These are phyloP conservation scores for Caenorhabditis sp. DNA, from an alignment of 2,888 invertebrate genomes.

Conservation along the genomic window DNA sequence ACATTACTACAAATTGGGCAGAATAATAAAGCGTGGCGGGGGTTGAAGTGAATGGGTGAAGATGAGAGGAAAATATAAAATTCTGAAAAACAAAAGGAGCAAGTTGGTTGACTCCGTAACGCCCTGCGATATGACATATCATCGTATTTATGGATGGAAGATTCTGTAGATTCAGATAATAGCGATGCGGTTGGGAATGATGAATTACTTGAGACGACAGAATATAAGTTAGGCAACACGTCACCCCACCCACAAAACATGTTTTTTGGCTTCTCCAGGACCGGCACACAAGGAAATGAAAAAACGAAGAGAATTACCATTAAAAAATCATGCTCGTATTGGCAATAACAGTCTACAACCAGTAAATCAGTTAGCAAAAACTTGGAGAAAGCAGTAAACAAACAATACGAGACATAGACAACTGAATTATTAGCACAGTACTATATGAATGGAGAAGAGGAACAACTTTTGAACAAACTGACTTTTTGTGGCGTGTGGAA, in stretches of 20 bases:
- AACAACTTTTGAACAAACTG: neutral
- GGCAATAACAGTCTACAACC: no score
- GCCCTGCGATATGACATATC: no score
- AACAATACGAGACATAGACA: conserved; percentile 10
- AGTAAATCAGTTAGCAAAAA: no score
- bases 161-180: conserved; percentile 46
- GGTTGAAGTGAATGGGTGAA: neutral
- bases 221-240: conserved; percentile 1
- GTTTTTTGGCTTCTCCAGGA: neutral
- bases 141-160: conserved; percentile 33
- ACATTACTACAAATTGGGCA: no score
- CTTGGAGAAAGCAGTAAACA: neutral
- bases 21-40: no score
- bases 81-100: neutral
- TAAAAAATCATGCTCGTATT: no score
- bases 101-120: no score
- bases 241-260: conserved; percentile 4
- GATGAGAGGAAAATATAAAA: neutral
- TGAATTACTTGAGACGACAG: conserved; percentile 28
- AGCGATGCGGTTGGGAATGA: conserved; percentile 42
- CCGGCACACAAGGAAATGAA: neutral
- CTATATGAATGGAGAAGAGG: neutral
- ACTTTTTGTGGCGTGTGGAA: conserved; percentile 13
- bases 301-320: neutral
- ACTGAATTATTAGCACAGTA: conserved; percentile 29